phyloP scores from a whole-genome alignment of 2,888 invertebrate species.

The Tenthredo amoena region DNA sequence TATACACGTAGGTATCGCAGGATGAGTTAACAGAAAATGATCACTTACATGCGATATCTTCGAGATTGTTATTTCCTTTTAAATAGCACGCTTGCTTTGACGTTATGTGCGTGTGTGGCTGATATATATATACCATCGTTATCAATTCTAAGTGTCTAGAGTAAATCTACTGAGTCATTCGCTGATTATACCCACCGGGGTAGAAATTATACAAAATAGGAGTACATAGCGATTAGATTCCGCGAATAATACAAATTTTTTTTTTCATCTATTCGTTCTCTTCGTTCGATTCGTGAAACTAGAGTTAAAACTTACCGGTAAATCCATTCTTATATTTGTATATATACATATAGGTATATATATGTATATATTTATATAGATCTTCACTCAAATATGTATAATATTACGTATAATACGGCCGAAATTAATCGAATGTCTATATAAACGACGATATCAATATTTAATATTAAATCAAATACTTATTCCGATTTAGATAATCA shows the following conservation, averaged over 20 bases:
- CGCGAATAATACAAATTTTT: neutral
- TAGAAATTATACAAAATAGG: neutral
- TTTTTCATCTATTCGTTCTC: neutral
- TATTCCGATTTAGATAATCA: neutral
- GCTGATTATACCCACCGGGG: neutral
- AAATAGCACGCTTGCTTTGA: neutral
- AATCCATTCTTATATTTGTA: slow-evolving; percentile 57
- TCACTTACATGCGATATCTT: neutral
- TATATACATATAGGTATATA: too few species aligned
- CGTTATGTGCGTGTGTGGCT: neutral
- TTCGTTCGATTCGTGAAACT: neutral
- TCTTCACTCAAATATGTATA: neutral
- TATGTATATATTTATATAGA: too few species aligned
- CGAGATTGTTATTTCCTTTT: neutral
- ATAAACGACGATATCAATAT: neutral
- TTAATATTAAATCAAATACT: neutral
- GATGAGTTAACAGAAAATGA: slow-evolving; percentile 17
- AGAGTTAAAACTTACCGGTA: slow-evolving; percentile 60
- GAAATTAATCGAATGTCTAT: neutral
- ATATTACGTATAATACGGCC: neutral
- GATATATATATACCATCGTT: neutral
- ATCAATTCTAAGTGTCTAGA: neutral
- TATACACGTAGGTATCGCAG: neutral
- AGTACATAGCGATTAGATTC: neutral
- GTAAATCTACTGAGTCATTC: neutral